Evolutionary conservation across 2,797 vertebrate species (phyloP).

Genomic region (Myiotriccus ornatus): DNA sequence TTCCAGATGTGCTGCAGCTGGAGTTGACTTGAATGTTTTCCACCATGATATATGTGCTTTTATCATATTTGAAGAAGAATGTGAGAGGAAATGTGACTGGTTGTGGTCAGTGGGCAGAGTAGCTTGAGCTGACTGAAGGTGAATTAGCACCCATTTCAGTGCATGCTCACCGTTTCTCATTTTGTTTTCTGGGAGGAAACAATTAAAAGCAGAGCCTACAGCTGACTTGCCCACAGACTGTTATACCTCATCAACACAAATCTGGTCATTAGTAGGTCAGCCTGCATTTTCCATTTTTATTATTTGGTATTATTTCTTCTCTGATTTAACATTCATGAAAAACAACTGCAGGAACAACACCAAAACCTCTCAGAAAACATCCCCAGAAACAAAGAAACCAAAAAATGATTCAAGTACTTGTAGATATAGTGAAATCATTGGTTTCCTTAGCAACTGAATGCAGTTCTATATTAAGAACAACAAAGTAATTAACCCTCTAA

Average conservation of each 20-base stretch:
- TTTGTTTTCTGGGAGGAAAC: not conserved
- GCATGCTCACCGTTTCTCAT: not conserved
- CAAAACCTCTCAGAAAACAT: not conserved
- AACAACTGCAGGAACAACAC: not conserved
- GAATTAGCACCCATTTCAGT: not conserved
- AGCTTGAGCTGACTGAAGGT: not conserved
- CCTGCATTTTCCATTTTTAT: not conserved
- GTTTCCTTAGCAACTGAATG: slow-evolving; percentile 71
- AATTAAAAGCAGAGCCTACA: not conserved
- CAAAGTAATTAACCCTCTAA: slow-evolving; percentile 69
- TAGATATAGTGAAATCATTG: slow-evolving; percentile 48
- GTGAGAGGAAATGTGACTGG: not conserved
- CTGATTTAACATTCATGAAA: not conserved
- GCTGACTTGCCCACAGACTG: not conserved
- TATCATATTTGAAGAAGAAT: not conserved
- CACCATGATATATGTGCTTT: not conserved
- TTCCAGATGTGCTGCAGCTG: not conserved
- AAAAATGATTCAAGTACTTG: slow-evolving; percentile 33
- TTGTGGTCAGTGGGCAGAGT: not conserved
- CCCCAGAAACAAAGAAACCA: not conserved
- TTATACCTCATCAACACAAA: not conserved
- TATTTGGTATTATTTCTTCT: not conserved
- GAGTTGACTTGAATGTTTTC: not conserved
- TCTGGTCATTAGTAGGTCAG: not conserved
- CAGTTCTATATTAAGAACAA: slow-evolving; percentile 62